A percentile compares a stretch with the other conserved stretches of the same genome.
These are phyloP conservation scores for Lasioglossum malachurum DNA, from an alignment of 2,888 invertebrate species.

Conservation along the genomic window DNA sequence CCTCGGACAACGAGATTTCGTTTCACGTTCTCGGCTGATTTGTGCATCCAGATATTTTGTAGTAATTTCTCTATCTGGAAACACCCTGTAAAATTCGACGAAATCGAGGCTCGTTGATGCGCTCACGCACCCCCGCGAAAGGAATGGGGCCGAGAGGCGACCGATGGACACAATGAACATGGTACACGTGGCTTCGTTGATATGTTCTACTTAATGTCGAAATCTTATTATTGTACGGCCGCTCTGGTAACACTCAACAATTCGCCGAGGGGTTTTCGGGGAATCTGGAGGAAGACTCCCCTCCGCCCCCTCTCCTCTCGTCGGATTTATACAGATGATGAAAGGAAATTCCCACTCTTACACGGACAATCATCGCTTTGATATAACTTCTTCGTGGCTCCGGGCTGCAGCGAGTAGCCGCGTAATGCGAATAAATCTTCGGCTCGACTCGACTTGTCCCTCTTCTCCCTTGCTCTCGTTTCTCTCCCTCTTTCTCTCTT, in stretches of 20 bases:
- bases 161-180: slow-evolving; percentile 62
- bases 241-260: slow-evolving; percentile 65
- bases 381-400: slow-evolving; percentile 55
- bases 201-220: slow-evolving; percentile 80
- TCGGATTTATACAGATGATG: slow-evolving; percentile 59
- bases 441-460: slow-evolving; percentile 33
- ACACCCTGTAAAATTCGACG: neutral
- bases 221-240: slow-evolving; percentile 78
- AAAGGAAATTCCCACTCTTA: slow-evolving; percentile 60
- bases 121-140: slow-evolving; percentile 39
- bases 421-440: slow-evolving; percentile 57
- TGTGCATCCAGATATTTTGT: neutral
- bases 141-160: slow-evolving; percentile 56
- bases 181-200: slow-evolving; percentile 78
- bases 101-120: neutral
- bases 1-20: neutral
- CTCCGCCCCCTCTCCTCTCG: neutral
- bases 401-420: slow-evolving; percentile 43
- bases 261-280: slow-evolving; percentile 26
- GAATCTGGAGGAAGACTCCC: neutral
- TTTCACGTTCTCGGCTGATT: neutral
- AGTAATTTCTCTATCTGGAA: neutral
- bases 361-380: slow-evolving; percentile 64
- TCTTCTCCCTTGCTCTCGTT: slow-evolving; percentile 29
- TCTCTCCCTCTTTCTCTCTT: neutral